Percentiles rank a stretch among this genome's conserved stretches.
These are phyloP conservation scores for Caenorhabditis auriculariae DNA, from an alignment of 2,888 invertebrate species.

Conservation along the genomic window DNA sequence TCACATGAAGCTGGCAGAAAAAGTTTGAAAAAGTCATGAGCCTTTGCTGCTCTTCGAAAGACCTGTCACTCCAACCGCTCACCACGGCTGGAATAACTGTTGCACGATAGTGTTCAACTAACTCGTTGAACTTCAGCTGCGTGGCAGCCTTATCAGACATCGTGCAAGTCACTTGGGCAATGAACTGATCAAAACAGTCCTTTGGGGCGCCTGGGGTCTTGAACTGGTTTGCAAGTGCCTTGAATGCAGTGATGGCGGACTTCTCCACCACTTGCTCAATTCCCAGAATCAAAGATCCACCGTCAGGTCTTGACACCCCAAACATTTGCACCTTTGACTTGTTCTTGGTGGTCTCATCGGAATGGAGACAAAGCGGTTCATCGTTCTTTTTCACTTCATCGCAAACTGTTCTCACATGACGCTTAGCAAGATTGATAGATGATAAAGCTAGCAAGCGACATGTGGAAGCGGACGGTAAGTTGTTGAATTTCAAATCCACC, in stretches of 20 bases:
- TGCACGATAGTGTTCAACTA: neutral
- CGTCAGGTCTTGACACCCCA: too few relatives aligned
- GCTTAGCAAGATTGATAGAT: too few relatives aligned
- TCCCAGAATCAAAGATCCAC: too few relatives aligned
- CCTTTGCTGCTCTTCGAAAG: neutral
- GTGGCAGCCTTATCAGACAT: slow-evolving; percentile 6
- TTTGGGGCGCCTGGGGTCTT: neutral
- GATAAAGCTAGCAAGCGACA: too few relatives aligned
- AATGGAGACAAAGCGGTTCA: too few relatives aligned
- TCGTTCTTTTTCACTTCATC: too few relatives aligned
- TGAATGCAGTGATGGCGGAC: slow-evolving; percentile 7
- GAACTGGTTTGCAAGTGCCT: neutral
- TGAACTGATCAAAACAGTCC: slow-evolving; percentile 6
- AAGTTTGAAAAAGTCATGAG: neutral
- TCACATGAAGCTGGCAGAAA: slow-evolving; percentile 8
- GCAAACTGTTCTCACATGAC: too few relatives aligned
- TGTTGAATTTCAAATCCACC: too few relatives aligned
- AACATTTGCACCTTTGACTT: too few relatives aligned
- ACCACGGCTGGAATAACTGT: slow-evolving; percentile 2
- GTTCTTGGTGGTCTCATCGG: too few relatives aligned
- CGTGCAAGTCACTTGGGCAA: slow-evolving; percentile 3
- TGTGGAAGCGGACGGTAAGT: too few relatives aligned
- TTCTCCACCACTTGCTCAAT: slow-evolving; percentile 8
- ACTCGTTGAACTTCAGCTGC: neutral
- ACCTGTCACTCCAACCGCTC: neutral